Conservation (phyloP, 2,888 invertebrate genomes). For the Mylabris sibirica region DNA sequence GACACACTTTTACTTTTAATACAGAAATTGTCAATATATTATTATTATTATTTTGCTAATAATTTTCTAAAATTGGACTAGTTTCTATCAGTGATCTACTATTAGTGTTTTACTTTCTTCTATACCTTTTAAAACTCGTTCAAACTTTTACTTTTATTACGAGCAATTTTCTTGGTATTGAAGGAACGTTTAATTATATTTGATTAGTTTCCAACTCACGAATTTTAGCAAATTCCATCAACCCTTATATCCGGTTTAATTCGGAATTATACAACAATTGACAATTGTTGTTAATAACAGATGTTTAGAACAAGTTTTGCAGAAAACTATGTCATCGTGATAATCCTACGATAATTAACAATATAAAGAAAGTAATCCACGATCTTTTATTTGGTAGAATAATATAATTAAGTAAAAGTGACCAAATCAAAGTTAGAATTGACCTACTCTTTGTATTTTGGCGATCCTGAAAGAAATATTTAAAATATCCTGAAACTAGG, state of each 20-base stretch:
- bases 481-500: not conserved
- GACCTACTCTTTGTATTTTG: not conserved
- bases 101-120: not conserved
- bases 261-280: not conserved
- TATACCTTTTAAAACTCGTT: not conserved
- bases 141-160: constrained; percentile 1
- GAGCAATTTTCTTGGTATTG: not conserved
- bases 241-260: not conserved
- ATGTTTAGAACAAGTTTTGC: not conserved
- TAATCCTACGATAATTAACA: not conserved
- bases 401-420: constrained; percentile 11
- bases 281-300: not conserved
- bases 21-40: not conserved
- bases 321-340: not conserved
- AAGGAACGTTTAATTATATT: too few relatives aligned
- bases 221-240: too few relatives aligned
- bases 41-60: not conserved
- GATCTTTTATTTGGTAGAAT: not conserved
- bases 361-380: not conserved
- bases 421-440: not conserved
- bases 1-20: constrained; percentile 11
- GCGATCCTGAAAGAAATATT: not conserved
- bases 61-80: not conserved
- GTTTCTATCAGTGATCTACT: not conserved
- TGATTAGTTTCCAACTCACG: too few relatives aligned